Percentiles rank a stretch among this genome's conserved stretches.
Evolutionary conservation across 92 coral and sea anemone species (phyloP).

Genomic region (Epizoanthus ramosus): DNA sequence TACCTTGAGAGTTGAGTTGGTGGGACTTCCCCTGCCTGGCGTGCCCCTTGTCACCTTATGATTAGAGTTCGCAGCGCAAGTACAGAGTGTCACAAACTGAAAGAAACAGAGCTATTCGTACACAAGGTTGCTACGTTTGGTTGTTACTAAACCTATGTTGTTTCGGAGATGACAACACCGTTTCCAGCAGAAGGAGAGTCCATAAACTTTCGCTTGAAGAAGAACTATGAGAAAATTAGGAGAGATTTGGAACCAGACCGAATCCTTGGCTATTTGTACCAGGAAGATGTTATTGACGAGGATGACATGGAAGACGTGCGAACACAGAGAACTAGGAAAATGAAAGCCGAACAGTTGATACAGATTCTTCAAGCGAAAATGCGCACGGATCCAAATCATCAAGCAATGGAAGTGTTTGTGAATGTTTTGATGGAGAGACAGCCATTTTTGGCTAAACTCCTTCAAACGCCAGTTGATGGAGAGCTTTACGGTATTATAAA

Average conservation of each 20-base stretch:
- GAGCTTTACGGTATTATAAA: constrained; percentile 33
- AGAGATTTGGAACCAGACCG: constrained; percentile 80
- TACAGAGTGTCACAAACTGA: neutral
- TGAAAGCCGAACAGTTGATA: constrained; percentile 64
- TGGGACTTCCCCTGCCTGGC: neutral
- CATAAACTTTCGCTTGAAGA: constrained; percentile 52
- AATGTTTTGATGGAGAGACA: constrained; percentile 64
- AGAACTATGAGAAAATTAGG: constrained; percentile 52
- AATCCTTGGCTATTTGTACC: constrained; percentile 69
- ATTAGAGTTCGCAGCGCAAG: neutral
- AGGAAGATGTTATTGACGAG: constrained; percentile 78
- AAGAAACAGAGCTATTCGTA: too few relatives aligned
- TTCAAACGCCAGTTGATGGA: constrained; percentile 47
- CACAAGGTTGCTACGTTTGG: neutral
- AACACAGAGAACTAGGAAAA: constrained; percentile 58
- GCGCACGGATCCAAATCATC: neutral
- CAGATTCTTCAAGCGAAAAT: constrained; percentile 46
- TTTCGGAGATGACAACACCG: constrained; percentile 2
- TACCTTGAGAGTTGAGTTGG: neutral
- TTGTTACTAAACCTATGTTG: neutral
- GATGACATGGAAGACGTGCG: constrained; percentile 85
- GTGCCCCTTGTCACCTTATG: neutral
- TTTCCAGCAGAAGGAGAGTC: neutral
- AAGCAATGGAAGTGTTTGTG: constrained; percentile 54
- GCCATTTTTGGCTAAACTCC: constrained; percentile 69